These are phyloP conservation scores for Brienomyrus brachyistius DNA, from an alignment of 2,113 vertebrate species.

Conservation along the genomic window DNA sequence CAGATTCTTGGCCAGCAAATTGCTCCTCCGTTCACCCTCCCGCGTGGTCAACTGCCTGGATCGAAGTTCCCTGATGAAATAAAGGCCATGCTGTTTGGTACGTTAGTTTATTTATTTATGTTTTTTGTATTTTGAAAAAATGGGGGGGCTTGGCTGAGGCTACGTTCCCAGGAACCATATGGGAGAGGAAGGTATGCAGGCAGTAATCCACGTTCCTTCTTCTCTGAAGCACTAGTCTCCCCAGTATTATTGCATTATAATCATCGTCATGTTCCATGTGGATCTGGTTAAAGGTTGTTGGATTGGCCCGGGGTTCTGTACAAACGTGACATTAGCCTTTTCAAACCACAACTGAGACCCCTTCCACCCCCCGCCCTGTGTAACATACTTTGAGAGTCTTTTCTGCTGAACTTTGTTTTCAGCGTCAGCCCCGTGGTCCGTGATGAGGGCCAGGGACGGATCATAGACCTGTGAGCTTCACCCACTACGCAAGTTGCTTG, in stretches of 20 bases:
- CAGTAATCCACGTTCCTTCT: not conserved
- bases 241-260: not conserved
- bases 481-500: not conserved
- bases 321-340: not conserved
- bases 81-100: constrained; percentile 29
- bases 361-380: too few relatives aligned
- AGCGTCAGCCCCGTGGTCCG: not conserved
- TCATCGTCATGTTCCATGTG: not conserved
- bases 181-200: not conserved
- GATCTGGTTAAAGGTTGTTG: not conserved
- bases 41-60: constrained; percentile 1
- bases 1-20: constrained; percentile 40
- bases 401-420: not conserved
- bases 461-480: not conserved
- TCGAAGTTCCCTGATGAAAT: constrained; percentile 27
- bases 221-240: not conserved
- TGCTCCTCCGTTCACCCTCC: constrained; percentile 38
- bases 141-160: not conserved
- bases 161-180: not conserved
- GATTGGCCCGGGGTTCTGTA: not conserved
- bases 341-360: not conserved
- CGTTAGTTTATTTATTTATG: not conserved
- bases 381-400: not conserved
- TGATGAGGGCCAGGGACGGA: not conserved
- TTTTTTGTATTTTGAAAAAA: not conserved